Base-by-base conservation (phyloP, 2,113 vertebrate species). In the Ginglymostoma cirratum region DNA sequence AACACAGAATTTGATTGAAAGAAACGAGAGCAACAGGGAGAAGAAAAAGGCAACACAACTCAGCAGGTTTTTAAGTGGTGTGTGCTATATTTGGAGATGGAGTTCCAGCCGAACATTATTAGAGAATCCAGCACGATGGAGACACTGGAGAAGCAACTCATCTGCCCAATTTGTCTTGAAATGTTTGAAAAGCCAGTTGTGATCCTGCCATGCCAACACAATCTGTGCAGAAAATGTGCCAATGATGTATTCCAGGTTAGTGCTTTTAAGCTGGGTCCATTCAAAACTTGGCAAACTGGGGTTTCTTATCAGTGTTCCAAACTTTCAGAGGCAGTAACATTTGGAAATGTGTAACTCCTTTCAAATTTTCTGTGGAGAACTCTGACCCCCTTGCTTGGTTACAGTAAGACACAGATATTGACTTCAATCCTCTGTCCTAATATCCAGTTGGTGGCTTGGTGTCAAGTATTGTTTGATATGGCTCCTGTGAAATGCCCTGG, bases 171-270 rank as follows among this genome's bases (percentile, higher is more conserved):
- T 96, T 99, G 99, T 97, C 98, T 99, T 97, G 99, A 99, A 96
- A 98, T 99, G 99, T 98, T 99, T 97, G 98, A 98, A 97, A 99
- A 99, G 96, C 99, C 99, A 0, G 99, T 99, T 97, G 99, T 99
- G 96, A 99, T 99, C 97, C 97, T 99, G 96, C 99, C 99, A 0
- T 99, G 99, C 97, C 99, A 99, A 96, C 99, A 99, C 97, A 99
- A 99, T 97, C 97, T 99, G 42, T 99, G 99, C 96, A 98, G 99
- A 80, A 98, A 99, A 96, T 99, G 99, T 96, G 99, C 99, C 97
- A 99, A 98, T 0, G 99, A 99, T 70, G 96, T 98, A 96, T 99
- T 99, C 89, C 99, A 99, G 98, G 98, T 98, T 90, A 97, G 97
- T 96, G 94, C 15, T 23, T 34, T 27, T 34, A 90, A 90, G 15